These are phyloP conservation scores for Sympetrum striolatum DNA, from an alignment of 2,888 invertebrate genomes.

Conservation along the genomic window DNA sequence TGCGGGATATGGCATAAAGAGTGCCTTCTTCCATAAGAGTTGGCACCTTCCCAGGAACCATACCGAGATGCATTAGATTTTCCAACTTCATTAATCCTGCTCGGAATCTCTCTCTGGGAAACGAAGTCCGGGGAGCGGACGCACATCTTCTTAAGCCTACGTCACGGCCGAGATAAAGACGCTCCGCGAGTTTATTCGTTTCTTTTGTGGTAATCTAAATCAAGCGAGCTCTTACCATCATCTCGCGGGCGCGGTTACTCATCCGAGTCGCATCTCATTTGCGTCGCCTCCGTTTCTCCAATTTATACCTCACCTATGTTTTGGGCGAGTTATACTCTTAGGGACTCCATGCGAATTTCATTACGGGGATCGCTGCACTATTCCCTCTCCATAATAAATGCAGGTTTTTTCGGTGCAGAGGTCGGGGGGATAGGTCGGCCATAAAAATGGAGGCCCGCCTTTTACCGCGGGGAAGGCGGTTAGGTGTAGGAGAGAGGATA, in stretches of 20 bases:
- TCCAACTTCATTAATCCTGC: background rate
- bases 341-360: background rate
- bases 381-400: background rate
- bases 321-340: background rate
- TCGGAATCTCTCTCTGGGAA: background rate
- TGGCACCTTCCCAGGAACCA: background rate
- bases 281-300: background rate
- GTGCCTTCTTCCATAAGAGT: background rate
- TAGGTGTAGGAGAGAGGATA: too few species aligned
- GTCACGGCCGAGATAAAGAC: background rate
- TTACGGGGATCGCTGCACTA: background rate
- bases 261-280: background rate
- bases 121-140: background rate
- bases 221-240: background rate
- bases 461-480: background rate
- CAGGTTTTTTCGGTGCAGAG: background rate
- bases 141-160: background rate
- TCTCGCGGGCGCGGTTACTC: background rate
- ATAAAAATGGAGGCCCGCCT: background rate
- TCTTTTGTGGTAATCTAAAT: background rate
- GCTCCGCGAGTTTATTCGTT: background rate
- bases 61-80: background rate
- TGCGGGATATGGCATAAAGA: background rate
- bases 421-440: background rate
- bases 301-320: background rate